phyloP scores from a whole-genome alignment of 2,888 invertebrate species.

The Microctonus aethiopoides region DNA sequence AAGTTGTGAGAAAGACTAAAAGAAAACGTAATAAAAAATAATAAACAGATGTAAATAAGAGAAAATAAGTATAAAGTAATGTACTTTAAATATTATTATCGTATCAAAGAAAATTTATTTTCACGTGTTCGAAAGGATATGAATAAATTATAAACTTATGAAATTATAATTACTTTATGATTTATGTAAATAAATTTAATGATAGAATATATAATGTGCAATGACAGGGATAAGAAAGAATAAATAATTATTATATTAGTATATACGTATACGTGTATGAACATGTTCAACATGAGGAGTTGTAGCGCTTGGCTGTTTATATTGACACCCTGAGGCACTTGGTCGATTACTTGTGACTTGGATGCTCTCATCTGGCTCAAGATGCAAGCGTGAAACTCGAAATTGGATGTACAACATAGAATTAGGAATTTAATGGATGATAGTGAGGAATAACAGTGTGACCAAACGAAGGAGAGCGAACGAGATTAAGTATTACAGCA shows the following conservation, averaged over 20 bases:
- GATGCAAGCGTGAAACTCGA: constrained; percentile 14
- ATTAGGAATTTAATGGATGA: not conserved
- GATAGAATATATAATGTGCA: not conserved
- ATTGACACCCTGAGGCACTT: constrained; percentile 19
- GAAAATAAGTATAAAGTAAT: not conserved
- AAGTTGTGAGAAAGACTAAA: not conserved
- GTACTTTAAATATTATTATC: no score
- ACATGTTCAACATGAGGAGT: constrained; percentile 16
- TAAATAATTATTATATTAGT: not conserved
- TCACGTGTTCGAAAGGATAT: no score
- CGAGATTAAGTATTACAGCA: no score
- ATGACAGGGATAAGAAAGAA: not conserved
- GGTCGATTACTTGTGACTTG: constrained; percentile 16
- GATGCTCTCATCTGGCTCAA: not conserved
- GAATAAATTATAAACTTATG: no score
- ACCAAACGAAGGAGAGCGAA: not conserved
- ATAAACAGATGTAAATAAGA: not conserved
- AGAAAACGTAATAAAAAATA: not conserved
- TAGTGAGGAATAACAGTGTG: not conserved
- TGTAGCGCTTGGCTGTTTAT: constrained; percentile 19
- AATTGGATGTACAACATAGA: constrained; percentile 13
- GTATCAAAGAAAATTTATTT: no score
- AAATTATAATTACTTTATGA: no score
- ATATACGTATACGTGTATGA: not conserved
- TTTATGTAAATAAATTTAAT: not conserved